Conservation (phyloP, 2,113 vertebrate genomes). For the Corythaixoides concolor region DNA sequence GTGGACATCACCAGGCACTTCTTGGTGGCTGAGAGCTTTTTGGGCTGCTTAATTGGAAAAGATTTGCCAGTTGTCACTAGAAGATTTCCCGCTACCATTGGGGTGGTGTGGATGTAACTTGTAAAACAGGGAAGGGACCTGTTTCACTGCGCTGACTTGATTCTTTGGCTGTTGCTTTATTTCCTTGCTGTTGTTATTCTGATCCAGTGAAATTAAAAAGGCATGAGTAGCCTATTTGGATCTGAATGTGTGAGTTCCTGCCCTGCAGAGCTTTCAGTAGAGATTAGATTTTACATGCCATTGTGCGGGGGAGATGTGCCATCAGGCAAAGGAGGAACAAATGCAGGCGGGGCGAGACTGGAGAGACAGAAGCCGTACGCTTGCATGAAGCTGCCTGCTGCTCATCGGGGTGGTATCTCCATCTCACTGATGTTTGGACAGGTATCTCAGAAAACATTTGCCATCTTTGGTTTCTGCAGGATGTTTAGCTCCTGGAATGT, state of each 20-base stretch:
- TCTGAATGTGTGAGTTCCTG: slow-evolving; percentile 52
- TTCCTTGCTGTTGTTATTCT: slow-evolving; percentile 44
- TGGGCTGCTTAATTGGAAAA: neutral
- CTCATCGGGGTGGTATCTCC: slow-evolving; percentile 6
- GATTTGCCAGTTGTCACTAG: neutral
- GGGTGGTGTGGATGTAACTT: neutral
- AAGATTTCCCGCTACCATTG: neutral
- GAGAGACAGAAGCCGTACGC: neutral
- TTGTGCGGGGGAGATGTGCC: slow-evolving; percentile 54
- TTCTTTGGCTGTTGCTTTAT: slow-evolving; percentile 43
- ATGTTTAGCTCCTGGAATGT: neutral
- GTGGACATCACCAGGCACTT: neutral
- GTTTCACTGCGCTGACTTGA: neutral
- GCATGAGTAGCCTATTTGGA: slow-evolving; percentile 57
- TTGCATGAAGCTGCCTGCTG: slow-evolving; percentile 33
- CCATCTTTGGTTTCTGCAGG: neutral
- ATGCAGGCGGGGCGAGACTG: slow-evolving; percentile 14
- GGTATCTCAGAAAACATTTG: neutral
- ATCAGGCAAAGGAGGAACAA: slow-evolving; percentile 53
- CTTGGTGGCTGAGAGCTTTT: neutral
- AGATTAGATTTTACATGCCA: slow-evolving; percentile 60
- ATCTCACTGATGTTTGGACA: neutral
- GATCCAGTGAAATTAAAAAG: slow-evolving; percentile 64
- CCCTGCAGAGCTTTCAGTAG: slow-evolving; percentile 58
- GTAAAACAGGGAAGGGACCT: neutral